Percentiles rank a stretch among this genome's conserved stretches.
phyloP scores from a whole-genome alignment of 2,888 invertebrate genomes.

The Osmoderma eremita region DNA sequence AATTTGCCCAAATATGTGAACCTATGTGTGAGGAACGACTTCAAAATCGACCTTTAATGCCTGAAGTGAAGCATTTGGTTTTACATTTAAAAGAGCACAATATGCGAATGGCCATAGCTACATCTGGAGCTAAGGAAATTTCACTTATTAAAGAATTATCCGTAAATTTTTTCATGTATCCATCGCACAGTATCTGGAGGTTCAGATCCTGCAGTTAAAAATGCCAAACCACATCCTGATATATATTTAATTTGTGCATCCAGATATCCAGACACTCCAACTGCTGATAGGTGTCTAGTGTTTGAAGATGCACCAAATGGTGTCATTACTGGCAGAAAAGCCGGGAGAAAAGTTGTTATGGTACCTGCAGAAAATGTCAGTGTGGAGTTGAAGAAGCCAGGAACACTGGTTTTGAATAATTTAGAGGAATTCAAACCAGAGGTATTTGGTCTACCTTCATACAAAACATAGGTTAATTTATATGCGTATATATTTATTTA shows the following conservation, averaged over 20 bases:
- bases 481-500: background rate
- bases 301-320: conserved; percentile 77
- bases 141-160: conserved; percentile 68
- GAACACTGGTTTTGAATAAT: conserved; percentile 67
- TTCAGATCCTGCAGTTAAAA: conserved; percentile 73
- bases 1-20: conserved; percentile 73
- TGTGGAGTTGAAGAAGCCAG: conserved; percentile 59
- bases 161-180: conserved; percentile 66
- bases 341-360: conserved; percentile 73
- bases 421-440: conserved; percentile 72
- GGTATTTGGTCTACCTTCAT: conserved; percentile 69
- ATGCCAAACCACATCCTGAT: conserved; percentile 78
- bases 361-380: conserved; percentile 65
- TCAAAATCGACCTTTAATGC: conserved; percentile 46
- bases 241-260: conserved; percentile 72
- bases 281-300: conserved; percentile 67
- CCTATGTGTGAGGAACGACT: conserved; percentile 64
- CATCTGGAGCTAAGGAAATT: conserved; percentile 70
- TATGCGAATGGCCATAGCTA: conserved; percentile 76
- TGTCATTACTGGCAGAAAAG: conserved; percentile 68
- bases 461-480: conserved; percentile 3
- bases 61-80: conserved; percentile 69
- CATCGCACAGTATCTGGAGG: conserved; percentile 69
- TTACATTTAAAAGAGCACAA: conserved; percentile 69
- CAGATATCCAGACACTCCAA: conserved; percentile 68